A percentile compares a stretch with the other conserved stretches of the same genome.
phyloP scores from a whole-genome alignment of 2,888 invertebrate species.

The Caprella mutica region DNA sequence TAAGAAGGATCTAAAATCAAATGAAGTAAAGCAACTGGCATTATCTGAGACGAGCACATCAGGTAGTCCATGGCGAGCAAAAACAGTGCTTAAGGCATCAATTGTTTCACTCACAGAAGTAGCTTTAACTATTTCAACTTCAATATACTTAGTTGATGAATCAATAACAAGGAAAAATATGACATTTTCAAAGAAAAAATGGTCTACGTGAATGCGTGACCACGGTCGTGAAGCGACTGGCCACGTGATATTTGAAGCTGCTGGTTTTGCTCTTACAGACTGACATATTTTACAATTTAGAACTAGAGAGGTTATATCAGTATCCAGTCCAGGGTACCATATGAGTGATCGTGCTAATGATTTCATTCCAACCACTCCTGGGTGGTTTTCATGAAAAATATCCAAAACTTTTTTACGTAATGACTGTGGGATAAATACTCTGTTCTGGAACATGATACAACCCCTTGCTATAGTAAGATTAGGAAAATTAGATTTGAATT shows the following conservation, averaged over 20 bases:
- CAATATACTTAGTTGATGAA: neutral
- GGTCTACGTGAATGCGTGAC: neutral
- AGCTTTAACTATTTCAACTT: neutral
- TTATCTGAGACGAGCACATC: too few relatives aligned
- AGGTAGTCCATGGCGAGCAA: constrained; percentile 3
- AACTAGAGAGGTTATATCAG: neutral
- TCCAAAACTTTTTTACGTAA: too few relatives aligned
- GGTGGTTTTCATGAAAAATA: too few relatives aligned
- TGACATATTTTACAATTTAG: neutral
- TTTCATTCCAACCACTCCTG: neutral
- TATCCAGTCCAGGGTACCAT: neutral
- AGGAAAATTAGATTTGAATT: too few relatives aligned
- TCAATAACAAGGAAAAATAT: neutral
- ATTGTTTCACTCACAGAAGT: neutral
- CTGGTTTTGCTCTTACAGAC: neutral
- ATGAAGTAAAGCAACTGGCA: too few relatives aligned
- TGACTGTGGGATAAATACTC: too few relatives aligned
- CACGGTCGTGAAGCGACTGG: neutral
- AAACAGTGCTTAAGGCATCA: neutral
- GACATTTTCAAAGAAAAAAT: neutral
- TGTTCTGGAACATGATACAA: too few relatives aligned
- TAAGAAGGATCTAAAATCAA: too few relatives aligned
- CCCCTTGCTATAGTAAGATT: too few relatives aligned
- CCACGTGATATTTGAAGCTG: neutral
- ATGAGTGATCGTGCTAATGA: neutral